Base-by-base conservation (phyloP, 2,797 vertebrate species). In the Schizothorax lantsangensis region DNA sequence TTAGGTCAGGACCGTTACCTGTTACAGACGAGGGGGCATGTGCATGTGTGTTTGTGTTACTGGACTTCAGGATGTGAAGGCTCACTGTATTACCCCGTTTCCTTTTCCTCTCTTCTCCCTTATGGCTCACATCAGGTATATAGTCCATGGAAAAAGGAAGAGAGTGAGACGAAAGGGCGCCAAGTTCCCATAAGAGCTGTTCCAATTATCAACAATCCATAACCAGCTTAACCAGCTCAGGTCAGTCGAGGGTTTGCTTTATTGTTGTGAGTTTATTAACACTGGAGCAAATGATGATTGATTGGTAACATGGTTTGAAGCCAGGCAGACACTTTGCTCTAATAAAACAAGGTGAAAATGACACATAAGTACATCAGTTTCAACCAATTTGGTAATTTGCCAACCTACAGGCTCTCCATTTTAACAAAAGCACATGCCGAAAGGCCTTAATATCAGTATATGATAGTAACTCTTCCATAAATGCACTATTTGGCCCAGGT, bases 291-390 rank as follows among this genome's bases (percentile, higher is more conserved):
- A 84, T 68, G 17, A 78, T 43, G 88, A 84, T 91, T 90, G 79
- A 21, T 86, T 57, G 84, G 88, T 85, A 84, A 88, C 80, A 81
- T 88, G 89, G 91, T 95, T 93, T 94, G 92, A 87, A 86, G 87
- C 91, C 88, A 90, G 91, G 89, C 89, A 90, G 91, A 89, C 88
- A 92, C 88, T 90, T 93, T 84, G 91, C 89, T 92, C 89, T 91
- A 93, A 93, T 91, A 92, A 91, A 94, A 92, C 83, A 89, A 68
- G 87, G 91, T 89, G 84, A 93, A 94, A 94, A 89, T 38, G 64
- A 92, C 90, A 91, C 88, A 91, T 94, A 95, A 95, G 94, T 94
- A 91, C 89, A 80, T 88, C 90, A 89, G 92, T 94, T 88, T 92
- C 86, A 86, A 85, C 89, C 89, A 91, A 94, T 94, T 94, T 91